A percentile compares a stretch with the other conserved stretches of the same genome.
These are phyloP conservation scores for Drosophila siamana DNA, from an alignment of 2,888 invertebrate species.

Conservation along the genomic window DNA sequence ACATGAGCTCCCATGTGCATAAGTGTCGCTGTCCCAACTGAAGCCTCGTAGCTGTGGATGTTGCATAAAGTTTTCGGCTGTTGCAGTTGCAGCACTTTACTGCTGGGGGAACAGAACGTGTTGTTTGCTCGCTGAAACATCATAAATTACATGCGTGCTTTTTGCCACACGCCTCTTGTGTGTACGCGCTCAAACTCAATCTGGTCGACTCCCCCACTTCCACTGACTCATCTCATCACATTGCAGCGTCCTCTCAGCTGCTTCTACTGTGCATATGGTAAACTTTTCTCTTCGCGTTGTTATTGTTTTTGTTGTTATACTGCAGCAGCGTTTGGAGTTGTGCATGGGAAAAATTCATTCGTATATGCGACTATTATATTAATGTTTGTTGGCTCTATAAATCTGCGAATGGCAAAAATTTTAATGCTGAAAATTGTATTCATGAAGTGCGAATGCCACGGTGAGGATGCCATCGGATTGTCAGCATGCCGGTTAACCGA, in stretches of 20 bases:
- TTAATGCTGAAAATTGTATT: slow-evolving; percentile 65
- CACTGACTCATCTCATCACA: not conserved
- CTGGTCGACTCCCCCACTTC: slow-evolving; percentile 32
- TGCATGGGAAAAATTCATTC: slow-evolving; percentile 1
- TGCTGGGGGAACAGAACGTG: slow-evolving; percentile 65
- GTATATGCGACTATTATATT: slow-evolving; percentile 47
- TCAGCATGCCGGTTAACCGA: slow-evolving; percentile 20
- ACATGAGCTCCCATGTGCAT: slow-evolving; percentile 45
- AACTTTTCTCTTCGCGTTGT: slow-evolving; percentile 19
- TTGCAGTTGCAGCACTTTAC: slow-evolving; percentile 26
- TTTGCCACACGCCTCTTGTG: slow-evolving; percentile 77
- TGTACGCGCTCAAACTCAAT: slow-evolving; percentile 73
- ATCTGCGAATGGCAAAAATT: slow-evolving; percentile 59
- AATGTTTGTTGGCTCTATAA: slow-evolving; percentile 54
- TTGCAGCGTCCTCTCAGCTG: slow-evolving; percentile 7
- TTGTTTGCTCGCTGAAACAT: slow-evolving; percentile 81
- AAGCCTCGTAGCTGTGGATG: slow-evolving; percentile 43
- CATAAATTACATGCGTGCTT: slow-evolving; percentile 80
- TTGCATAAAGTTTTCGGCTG: slow-evolving; percentile 64
- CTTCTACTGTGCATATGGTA: slow-evolving; percentile 45
- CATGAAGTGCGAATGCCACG: slow-evolving; percentile 58
- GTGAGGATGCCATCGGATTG: slow-evolving; percentile 17
- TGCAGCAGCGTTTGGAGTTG: slow-evolving; percentile 16
- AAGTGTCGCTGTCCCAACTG: slow-evolving; percentile 39
- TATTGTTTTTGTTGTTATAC: slow-evolving; percentile 14